phyloP scores from a whole-genome alignment of 2,888 invertebrate species.

The Calameuta filiformis region DNA sequence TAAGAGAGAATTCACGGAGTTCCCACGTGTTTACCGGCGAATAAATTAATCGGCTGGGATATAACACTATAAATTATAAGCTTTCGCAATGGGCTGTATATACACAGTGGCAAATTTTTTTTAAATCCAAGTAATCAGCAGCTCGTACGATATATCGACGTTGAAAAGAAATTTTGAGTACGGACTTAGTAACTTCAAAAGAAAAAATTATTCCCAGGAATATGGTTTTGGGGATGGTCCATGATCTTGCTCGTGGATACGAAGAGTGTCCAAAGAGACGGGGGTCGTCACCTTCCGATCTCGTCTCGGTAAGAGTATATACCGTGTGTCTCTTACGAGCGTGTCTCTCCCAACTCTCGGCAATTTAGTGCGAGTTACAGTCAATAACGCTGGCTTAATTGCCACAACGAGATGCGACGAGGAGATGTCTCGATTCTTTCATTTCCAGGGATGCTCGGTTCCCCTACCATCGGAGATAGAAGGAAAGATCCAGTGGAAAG shows the following conservation, averaged over 20 bases:
- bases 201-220: not conserved
- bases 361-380: constrained; percentile 45
- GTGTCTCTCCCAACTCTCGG: constrained; percentile 46
- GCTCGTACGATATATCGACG: not conserved
- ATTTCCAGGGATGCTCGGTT: not conserved
- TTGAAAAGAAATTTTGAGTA: not conserved
- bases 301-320: constrained; percentile 23
- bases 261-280: not conserved
- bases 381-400: constrained; percentile 43
- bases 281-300: constrained; percentile 15
- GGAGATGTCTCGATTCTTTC: constrained; percentile 20
- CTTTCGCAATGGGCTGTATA: not conserved
- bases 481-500: not conserved
- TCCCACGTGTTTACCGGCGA: not conserved
- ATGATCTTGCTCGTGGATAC: not conserved
- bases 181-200: not conserved
- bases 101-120: not conserved
- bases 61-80: not conserved
- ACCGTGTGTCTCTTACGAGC: constrained; percentile 18
- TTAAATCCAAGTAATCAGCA: not conserved
- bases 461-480: constrained; percentile 38
- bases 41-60: not conserved
- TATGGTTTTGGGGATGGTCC: not conserved
- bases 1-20: not conserved
- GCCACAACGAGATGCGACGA: constrained; percentile 36